Base-by-base conservation (phyloP, 2,113 vertebrate species). In the Globicephala melas region DNA sequence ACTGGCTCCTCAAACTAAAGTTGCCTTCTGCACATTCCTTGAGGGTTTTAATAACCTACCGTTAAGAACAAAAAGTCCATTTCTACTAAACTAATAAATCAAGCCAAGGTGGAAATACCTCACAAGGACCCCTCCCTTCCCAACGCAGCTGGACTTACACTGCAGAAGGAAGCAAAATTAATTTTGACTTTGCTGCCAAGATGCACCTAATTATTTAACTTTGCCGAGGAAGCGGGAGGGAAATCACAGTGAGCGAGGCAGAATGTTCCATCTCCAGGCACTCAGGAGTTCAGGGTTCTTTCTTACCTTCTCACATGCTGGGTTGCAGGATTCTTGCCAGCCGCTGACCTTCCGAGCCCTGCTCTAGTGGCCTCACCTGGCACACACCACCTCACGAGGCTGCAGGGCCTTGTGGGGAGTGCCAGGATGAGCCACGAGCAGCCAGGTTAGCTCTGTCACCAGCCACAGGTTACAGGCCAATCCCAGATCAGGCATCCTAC, bases 21-120 rank as follows among this genome's bases (percentile, higher is more conserved):
- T 84, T 96, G 92, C 89, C 98, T 94, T 93, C 96, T 80, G 88
- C 83, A 92, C 91, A 91, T 98, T 95, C 97, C 93, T 97, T 93
- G 93, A 88, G 3, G 87, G 96, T 98, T 98, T 94, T 91, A 97
- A 96, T 96, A 97, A 96, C 31, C 79, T 82, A 88, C 92, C 96
- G 93, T 94, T 92, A 96, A 86, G 91, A 92, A 96, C 65, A 96
- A 91, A 94, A 95, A 58, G 50, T 87, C 84, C 85, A 28, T 95
- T 98, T 96, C 87, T 44, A 90, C 65, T 87, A 71, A 95, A 80
- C 93, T 92, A 82, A 67, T 71, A 96, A 85, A 70, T 81, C 79
- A 96, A 13, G 76, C 74, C 55, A 97, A 91, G 67, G 11, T 6
- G 1, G 1, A 97, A 98, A 98, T 92, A 90, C 44, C 87, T 94